Evolutionary conservation across 1,140 invertebrate genomes (phyloP), one percentile per base, ranked within the genome.

Genomic region (Drosophila mayri): DNA sequence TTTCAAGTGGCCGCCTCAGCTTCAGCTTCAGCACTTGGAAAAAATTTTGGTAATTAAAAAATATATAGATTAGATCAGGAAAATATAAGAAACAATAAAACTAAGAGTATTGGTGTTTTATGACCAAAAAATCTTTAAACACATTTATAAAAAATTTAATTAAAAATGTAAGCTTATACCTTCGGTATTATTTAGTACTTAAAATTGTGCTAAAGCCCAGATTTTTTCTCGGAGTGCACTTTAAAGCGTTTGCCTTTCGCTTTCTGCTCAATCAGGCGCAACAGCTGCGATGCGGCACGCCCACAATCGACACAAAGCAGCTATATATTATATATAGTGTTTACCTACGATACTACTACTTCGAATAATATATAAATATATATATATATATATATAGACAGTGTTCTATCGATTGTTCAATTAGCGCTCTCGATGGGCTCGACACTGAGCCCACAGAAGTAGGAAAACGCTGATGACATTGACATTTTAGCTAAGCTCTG

Each of bases 261-360:
- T 87, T 84, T 78, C 87, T 87, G 84, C 59, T 88, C 73, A 88
- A 84, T 84, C 72, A 78, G 80, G 84, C 80, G 85, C 80, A 88
- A 88, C 84, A 88, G 84, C 85, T 88, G 84, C 68, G 65, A 79
- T 54, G 70, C 62, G 73, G 55, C 81, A 76, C 76, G 76, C 84
- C 84, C 68, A 81, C 82, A 71, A 59, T 46, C 44, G 38, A 50
- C 52, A 41, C 54, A 43, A 61, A 63, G 43, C 54, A 43, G 28
- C 64, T 76, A 40, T 61, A 58, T 68, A 62, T 78, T 49, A 55
- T 61, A 58, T 75, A 59, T 81, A 58, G 55, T 68, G 58, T 79
- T 70, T 77, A 60, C 66, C 47, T 54, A 49, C 43, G 52, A 40
- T 52, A 57, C 47, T 32, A 50, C 47, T 47, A 47, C 57, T 63